Conservation (phyloP, 2,797 vertebrate genomes). For the Erithacus rubecula region DNA sequence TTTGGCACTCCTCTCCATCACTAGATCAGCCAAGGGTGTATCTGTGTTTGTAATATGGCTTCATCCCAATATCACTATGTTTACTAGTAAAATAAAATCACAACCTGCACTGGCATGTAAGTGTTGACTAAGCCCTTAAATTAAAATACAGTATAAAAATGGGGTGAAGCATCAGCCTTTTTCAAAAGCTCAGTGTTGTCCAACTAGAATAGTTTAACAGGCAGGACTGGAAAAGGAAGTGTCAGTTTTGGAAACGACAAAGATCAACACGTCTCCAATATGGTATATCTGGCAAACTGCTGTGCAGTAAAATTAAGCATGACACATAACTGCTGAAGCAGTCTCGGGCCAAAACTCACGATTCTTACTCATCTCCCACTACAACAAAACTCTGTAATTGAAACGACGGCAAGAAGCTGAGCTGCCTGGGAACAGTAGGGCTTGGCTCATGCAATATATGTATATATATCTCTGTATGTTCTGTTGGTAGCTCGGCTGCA, state of each 20-base stretch:
- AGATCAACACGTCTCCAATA: slow-evolving; percentile 31
- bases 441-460: slow-evolving; percentile 31
- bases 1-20: background rate
- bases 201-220: slow-evolving; percentile 7
- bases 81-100: background rate
- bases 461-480: background rate
- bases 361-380: background rate
- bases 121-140: background rate
- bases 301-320: slow-evolving; percentile 1
- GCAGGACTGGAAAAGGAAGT: slow-evolving; percentile 51
- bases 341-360: background rate
- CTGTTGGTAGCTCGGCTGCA: slow-evolving; percentile 29
- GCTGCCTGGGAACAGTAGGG: slow-evolving; percentile 35
- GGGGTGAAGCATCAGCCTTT: background rate
- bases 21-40: background rate
- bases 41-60: background rate
- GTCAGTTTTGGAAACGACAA: slow-evolving; percentile 36
- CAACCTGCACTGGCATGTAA: background rate
- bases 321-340: slow-evolving; percentile 21
- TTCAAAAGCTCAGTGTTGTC: background rate
- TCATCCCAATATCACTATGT: background rate
- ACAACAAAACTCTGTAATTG: slow-evolving; percentile 34
- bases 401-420: slow-evolving; percentile 15
- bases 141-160: slow-evolving; percentile 3
- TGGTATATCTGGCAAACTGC: slow-evolving; percentile 27